Percentiles rank a stretch among this genome's conserved stretches.
phyloP scores from a whole-genome alignment of 2,113 vertebrate genomes.

The Xenopus laevis region DNA sequence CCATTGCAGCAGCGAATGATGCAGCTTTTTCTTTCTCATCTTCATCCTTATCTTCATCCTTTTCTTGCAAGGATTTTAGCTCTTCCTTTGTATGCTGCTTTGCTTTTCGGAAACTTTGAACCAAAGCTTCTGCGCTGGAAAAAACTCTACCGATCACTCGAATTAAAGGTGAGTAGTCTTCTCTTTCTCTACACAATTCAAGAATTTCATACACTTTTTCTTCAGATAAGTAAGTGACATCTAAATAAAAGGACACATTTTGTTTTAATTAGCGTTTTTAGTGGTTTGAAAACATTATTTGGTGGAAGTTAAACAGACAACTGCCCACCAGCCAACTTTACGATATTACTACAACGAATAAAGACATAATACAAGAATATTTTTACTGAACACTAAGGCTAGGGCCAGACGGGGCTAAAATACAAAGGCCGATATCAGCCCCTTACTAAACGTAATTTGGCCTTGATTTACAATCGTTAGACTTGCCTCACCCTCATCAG shows the following conservation, averaged over 20 bases:
- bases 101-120: slow-evolving; percentile 87
- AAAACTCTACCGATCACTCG: slow-evolving; percentile 89
- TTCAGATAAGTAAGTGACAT: slow-evolving; percentile 89
- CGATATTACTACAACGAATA: no score
- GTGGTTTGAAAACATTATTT: no score
- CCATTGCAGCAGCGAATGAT: slow-evolving; percentile 85
- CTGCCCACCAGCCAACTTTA: no score
- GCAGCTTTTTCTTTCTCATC: slow-evolving; percentile 93
- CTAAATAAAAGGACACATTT: slow-evolving; percentile 59
- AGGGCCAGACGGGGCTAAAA: no score
- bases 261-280: not conserved
- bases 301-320: no score
- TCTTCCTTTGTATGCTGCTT: slow-evolving; percentile 75
- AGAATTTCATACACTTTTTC: slow-evolving; percentile 85
- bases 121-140: slow-evolving; percentile 85
- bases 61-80: slow-evolving; percentile 91
- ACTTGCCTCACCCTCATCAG: no score
- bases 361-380: no score
- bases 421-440: no score
- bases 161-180: slow-evolving; percentile 86
- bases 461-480: no score
- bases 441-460: no score
- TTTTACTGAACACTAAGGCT: no score
- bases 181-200: slow-evolving; percentile 79
- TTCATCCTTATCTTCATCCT: slow-evolving; percentile 96